Percentiles rank a stretch among this genome's conserved stretches.
Evolutionary conservation across 2,797 vertebrate genomes (phyloP).

Genomic region (Tragopan temminckii): DNA sequence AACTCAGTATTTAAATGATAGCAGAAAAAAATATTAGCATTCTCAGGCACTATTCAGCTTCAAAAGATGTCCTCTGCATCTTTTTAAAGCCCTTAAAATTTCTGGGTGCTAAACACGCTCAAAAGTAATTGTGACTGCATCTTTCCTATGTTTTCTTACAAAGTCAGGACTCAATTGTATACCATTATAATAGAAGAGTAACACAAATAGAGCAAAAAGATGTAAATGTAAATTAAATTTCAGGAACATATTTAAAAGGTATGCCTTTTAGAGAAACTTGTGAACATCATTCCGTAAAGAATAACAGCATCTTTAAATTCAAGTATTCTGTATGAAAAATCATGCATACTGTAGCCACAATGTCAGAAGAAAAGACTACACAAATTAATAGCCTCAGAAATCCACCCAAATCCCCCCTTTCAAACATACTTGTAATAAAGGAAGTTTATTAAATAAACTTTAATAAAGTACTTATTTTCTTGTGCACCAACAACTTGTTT

Average conservation of each 20-base stretch:
- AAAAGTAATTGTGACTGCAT: constrained; percentile 23
- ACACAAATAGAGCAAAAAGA: not conserved
- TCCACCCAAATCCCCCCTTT: not conserved
- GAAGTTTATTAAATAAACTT: too few species aligned
- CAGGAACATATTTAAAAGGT: not conserved
- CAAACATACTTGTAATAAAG: not conserved
- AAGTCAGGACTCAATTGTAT: not conserved
- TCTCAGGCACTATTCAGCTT: not conserved
- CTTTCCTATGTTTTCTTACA: not conserved
- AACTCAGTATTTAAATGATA: not conserved
- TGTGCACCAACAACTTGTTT: not conserved
- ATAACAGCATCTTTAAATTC: not conserved
- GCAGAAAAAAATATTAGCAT: not conserved
- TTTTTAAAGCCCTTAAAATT: constrained; percentile 64
- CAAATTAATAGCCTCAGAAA: not conserved
- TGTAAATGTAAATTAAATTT: not conserved
- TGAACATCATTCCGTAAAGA: not conserved
- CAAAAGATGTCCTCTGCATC: not conserved
- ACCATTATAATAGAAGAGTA: not conserved
- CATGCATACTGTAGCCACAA: fast-evolving
- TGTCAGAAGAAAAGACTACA: not conserved
- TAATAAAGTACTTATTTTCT: not conserved
- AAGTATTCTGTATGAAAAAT: not conserved
- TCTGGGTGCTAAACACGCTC: not conserved
- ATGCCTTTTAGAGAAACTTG: not conserved